phyloP scores from a whole-genome alignment of 2,888 invertebrate species.

The Cryptocephalus moraei region DNA sequence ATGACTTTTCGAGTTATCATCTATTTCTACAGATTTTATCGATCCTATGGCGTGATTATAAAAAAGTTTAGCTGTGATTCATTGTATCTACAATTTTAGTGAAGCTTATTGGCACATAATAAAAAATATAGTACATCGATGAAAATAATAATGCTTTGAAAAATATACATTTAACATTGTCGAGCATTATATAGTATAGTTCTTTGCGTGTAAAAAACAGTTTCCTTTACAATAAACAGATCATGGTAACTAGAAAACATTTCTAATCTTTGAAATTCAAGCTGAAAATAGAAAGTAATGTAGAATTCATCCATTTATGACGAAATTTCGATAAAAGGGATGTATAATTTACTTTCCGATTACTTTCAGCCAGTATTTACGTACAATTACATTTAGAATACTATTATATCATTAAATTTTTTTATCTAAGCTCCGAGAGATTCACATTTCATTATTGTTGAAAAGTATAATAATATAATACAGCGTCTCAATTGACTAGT shows the following conservation, averaged over 20 bases:
- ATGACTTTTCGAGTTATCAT: no score
- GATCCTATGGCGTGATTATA: no score
- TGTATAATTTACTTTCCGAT: no score
- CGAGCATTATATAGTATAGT: slow-evolving; percentile 5
- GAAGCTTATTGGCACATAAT: slow-evolving; percentile 20
- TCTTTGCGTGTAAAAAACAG: slow-evolving; percentile 5
- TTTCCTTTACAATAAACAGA: background rate
- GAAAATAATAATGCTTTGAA: slow-evolving; percentile 8
- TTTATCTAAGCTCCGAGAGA: slow-evolving; percentile 1
- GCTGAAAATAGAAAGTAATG: no score
- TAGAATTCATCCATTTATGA: no score
- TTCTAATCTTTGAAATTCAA: background rate
- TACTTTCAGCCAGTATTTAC: no score
- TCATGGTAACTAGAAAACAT: background rate
- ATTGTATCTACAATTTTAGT: slow-evolving; percentile 7
- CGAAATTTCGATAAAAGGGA: no score
- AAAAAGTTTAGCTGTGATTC: background rate
- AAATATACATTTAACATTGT: slow-evolving; percentile 11
- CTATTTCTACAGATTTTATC: no score
- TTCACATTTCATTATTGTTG: background rate
- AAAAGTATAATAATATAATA: slow-evolving; percentile 13
- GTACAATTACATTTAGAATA: background rate
- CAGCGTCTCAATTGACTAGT: slow-evolving; percentile 36
- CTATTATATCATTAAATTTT: background rate
- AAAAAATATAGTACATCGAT: slow-evolving; percentile 11